Conservation (phyloP, 1,140 invertebrate genomes). For the Brachionus rotundiformis region DNA sequence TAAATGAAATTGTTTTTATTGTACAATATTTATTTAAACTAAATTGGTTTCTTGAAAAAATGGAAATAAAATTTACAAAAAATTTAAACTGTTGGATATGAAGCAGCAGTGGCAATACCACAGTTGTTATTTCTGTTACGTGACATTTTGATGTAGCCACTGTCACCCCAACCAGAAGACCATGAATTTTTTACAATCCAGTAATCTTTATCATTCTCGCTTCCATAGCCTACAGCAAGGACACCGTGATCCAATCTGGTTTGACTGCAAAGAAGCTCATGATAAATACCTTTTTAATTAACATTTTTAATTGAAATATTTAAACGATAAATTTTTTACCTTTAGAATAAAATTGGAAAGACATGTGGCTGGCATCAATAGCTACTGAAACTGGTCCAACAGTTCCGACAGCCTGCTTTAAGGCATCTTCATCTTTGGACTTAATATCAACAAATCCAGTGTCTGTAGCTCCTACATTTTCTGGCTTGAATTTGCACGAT, state of each 20-base stretch:
- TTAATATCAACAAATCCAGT: slow-evolving; percentile 50
- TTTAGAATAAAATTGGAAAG: slow-evolving; percentile 50
- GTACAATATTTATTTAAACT: background rate
- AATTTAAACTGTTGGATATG: slow-evolving; percentile 55
- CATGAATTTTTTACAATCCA: slow-evolving; percentile 59
- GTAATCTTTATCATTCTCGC: slow-evolving; percentile 54
- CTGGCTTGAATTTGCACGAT: slow-evolving; percentile 33
- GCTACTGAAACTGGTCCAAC: slow-evolving; percentile 80
- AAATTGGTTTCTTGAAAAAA: background rate
- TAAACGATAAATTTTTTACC: background rate
- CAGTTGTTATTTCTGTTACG: slow-evolving; percentile 64
- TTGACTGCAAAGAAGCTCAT: slow-evolving; percentile 39
- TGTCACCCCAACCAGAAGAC: slow-evolving; percentile 67
- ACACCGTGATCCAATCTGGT: slow-evolving; percentile 56
- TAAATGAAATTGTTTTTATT: background rate
- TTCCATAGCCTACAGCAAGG: slow-evolving; percentile 57
- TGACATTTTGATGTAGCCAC: slow-evolving; percentile 67
- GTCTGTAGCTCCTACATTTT: slow-evolving; percentile 41
- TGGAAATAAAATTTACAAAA: slow-evolving; percentile 10
- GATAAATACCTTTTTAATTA: slow-evolving; percentile 23
- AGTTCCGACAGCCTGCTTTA: slow-evolving; percentile 71
- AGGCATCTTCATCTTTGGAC: slow-evolving; percentile 55
- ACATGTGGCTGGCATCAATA: slow-evolving; percentile 70
- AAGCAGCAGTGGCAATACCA: slow-evolving; percentile 56
- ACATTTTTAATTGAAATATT: background rate